Conservation (phyloP, 1,140 invertebrate species). For the Achatina immaculata region DNA sequence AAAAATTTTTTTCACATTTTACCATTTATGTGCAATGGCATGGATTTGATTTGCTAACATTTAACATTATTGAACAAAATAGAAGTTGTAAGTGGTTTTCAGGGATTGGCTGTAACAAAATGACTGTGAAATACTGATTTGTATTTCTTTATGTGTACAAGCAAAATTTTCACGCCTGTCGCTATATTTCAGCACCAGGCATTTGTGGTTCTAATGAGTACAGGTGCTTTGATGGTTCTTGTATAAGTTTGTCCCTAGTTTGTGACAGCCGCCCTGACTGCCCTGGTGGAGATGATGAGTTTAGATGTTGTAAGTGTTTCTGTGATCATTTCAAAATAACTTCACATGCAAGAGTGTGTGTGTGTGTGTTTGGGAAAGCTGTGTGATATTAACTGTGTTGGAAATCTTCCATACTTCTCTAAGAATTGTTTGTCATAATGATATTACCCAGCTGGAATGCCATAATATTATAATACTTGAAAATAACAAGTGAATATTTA, state of each 20-base stretch:
- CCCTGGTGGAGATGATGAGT: conserved; percentile 79
- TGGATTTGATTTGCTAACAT: too few relatives aligned
- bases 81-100: background rate
- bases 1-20: too few relatives aligned
- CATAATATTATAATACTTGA: too few relatives aligned
- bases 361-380: too few relatives aligned
- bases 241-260: conserved; percentile 50
- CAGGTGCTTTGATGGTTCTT: conserved; percentile 56
- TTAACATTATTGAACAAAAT: too few relatives aligned
- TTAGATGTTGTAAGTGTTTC: conserved; percentile 66
- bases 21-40: too few relatives aligned
- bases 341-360: background rate
- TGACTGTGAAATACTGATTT: background rate
- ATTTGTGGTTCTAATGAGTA: conserved; percentile 37
- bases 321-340: conserved; percentile 43
- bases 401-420: too few relatives aligned
- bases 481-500: too few relatives aligned
- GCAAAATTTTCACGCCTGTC: background rate
- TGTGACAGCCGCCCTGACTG: conserved; percentile 76
- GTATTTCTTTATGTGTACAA: background rate
- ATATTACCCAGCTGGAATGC: too few relatives aligned
- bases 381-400: too few relatives aligned
- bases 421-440: too few relatives aligned
- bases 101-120: background rate
- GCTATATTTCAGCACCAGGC: background rate